Conservation (phyloP, 37 sponge, comb jelly and placozoan genomes). For the Halichondria panicea region DNA sequence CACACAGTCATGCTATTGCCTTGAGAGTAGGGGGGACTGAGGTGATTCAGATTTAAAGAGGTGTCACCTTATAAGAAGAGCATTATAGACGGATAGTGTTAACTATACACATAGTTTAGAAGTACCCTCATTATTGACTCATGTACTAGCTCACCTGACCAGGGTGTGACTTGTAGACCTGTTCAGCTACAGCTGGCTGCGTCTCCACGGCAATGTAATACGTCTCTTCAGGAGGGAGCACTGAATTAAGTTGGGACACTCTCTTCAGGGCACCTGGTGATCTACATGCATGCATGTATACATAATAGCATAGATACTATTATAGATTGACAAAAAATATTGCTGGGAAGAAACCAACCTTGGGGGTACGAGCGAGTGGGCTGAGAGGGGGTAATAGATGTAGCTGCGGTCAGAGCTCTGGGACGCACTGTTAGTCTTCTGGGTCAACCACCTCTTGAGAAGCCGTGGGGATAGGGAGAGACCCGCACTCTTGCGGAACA, state of each 20-base stretch:
- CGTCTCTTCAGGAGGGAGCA: background rate
- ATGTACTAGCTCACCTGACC: background rate
- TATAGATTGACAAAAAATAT: too few relatives aligned
- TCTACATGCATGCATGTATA: background rate
- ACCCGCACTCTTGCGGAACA: background rate
- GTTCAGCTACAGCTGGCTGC: slow-evolving; percentile 16
- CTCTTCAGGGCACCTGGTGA: background rate
- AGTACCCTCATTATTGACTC: background rate
- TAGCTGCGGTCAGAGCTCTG: background rate
- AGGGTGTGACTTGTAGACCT: slow-evolving; percentile 12
- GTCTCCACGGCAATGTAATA: slow-evolving; percentile 4
- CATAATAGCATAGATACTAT: too few relatives aligned
- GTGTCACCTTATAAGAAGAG: too few relatives aligned
- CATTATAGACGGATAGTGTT: too few relatives aligned
- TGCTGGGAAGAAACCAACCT: background rate
- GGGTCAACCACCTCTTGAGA: slow-evolving; percentile 6
- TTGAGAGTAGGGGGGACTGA: too few relatives aligned
- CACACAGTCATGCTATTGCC: too few relatives aligned
- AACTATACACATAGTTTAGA: too few relatives aligned
- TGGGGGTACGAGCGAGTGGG: background rate
- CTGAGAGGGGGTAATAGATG: slow-evolving; percentile 9
- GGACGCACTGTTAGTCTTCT: background rate
- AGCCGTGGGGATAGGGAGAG: slow-evolving; percentile 15
- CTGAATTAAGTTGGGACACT: background rate
- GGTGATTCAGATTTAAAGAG: too few relatives aligned